Evolutionary conservation across 2,797 vertebrate species (phyloP).

Genomic region (Pseudochromis fuscus): DNA sequence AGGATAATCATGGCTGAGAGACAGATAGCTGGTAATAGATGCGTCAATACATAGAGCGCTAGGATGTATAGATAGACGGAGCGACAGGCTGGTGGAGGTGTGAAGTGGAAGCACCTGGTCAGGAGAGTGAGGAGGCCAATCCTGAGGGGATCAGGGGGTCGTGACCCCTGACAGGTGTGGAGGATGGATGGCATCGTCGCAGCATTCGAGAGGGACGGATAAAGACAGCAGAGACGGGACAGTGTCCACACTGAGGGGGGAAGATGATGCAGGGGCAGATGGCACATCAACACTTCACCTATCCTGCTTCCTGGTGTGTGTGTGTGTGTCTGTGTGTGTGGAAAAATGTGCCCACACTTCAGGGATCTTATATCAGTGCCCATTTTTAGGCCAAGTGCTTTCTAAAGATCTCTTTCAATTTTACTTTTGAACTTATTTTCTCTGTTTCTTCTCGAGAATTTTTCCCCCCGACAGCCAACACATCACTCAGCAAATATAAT

Average conservation of each 20-base stretch:
- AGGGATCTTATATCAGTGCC: conserved; percentile 30
- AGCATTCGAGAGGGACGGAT: conserved; percentile 47
- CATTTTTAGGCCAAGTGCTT: conserved; percentile 25
- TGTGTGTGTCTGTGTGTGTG: conserved; percentile 11
- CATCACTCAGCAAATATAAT: conserved; percentile 52
- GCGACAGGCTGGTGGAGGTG: conserved; percentile 56
- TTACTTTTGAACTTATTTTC: conserved; percentile 21
- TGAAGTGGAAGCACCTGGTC: conserved; percentile 71
- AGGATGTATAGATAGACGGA: conserved; percentile 58
- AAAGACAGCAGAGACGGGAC: conserved; percentile 52
- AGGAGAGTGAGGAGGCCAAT: conserved; percentile 20
- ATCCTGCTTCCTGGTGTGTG: conserved; percentile 37
- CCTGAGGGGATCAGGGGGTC: conserved; percentile 44
- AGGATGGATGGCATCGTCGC: conserved; percentile 53
- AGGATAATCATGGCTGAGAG: conserved; percentile 60
- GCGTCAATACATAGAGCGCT: conserved; percentile 32
- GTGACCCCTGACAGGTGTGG: conserved; percentile 73
- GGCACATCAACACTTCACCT: conserved; percentile 61
- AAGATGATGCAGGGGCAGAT: conserved; percentile 44
- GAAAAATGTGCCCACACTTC: conserved; percentile 17
- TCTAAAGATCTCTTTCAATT: conserved; percentile 34
- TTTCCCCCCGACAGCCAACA: conserved; percentile 23
- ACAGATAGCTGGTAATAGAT: conserved; percentile 58
- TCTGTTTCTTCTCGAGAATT: conserved; percentile 30
- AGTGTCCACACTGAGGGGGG: conserved; percentile 10